Percentiles rank a stretch among this genome's conserved stretches.
These are phyloP conservation scores for Epinotia ramella DNA, from an alignment of 2,888 invertebrate species.

Conservation along the genomic window DNA sequence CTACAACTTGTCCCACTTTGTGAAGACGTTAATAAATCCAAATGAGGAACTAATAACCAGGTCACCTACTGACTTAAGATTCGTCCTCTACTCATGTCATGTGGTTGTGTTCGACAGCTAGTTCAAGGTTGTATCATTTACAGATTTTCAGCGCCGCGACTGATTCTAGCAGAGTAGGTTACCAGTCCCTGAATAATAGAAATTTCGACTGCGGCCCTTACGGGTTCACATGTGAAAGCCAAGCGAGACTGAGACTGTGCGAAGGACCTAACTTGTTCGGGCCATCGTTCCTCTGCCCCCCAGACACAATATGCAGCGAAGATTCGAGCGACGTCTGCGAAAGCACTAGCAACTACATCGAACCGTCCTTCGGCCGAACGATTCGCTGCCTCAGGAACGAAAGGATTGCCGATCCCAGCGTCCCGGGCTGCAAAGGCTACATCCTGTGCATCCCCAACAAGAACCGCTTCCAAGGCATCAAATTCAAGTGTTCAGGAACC, in stretches of 20 bases:
- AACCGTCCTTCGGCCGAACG: conserved; percentile 65
- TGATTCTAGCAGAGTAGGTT: conserved; percentile 21
- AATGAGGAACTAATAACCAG: conserved; percentile 6
- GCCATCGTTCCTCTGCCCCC: conserved; percentile 73
- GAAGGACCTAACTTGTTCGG: conserved; percentile 69
- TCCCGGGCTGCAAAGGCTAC: conserved; percentile 78
- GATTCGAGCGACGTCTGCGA: conserved; percentile 78
- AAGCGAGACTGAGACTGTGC: conserved; percentile 69
- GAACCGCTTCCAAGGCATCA: conserved; percentile 76
- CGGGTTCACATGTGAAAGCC: conserved; percentile 73
- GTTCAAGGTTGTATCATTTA: conserved; percentile 29
- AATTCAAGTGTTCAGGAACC: conserved; percentile 76
- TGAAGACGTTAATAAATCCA: conserved; percentile 24
- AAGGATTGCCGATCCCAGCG: conserved; percentile 74
- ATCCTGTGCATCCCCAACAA: conserved; percentile 78
- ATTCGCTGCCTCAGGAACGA: conserved; percentile 72
- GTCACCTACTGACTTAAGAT: conserved; percentile 19
- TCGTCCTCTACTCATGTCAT: conserved; percentile 11
- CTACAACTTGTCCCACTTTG: conserved; percentile 22
- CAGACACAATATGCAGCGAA: conserved; percentile 75
- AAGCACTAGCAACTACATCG: conserved; percentile 68
- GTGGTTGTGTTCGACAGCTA: conserved; percentile 24
- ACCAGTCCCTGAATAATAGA: conserved; percentile 56
- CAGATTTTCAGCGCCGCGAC: conserved; percentile 54
- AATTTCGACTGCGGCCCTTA: conserved; percentile 71